phyloP scores from a whole-genome alignment of 2,888 invertebrate genomes.

The Tenodera sinensis region DNA sequence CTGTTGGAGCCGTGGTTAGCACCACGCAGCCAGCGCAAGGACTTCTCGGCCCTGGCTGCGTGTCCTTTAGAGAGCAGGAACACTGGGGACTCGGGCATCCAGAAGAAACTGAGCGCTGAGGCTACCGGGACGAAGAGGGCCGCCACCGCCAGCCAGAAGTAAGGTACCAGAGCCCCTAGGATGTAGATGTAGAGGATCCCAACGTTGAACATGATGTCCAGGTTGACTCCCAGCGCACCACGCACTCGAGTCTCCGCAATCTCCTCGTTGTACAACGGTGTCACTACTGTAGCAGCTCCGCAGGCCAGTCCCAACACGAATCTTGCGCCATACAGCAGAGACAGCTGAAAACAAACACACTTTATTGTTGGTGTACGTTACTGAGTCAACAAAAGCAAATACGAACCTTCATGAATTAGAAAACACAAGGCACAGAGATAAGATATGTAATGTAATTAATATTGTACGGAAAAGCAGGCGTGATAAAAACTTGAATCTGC shows the following conservation, averaged over 20 bases:
- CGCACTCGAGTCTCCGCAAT: constrained; percentile 46
- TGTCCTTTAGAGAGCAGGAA: constrained; percentile 34
- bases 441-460: too few relatives aligned
- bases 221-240: constrained; percentile 48
- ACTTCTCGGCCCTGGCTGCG: constrained; percentile 40
- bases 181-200: constrained; percentile 47
- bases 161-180: constrained; percentile 42
- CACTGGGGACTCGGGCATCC: constrained; percentile 49
- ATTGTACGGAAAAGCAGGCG: too few relatives aligned
- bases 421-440: too few relatives aligned
- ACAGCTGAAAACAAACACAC: constrained; percentile 24
- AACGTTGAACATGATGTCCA: constrained; percentile 48
- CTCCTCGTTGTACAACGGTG: constrained; percentile 46
- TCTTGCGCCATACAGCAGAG: constrained; percentile 33
- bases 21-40: constrained; percentile 44
- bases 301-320: constrained; percentile 46
- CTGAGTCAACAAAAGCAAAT: too few relatives aligned
- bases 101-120: constrained; percentile 39
- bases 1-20: neutral
- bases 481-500: too few relatives aligned
- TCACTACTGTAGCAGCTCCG: constrained; percentile 43
- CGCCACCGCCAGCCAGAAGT: constrained; percentile 41
- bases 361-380: too few relatives aligned
- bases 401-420: too few relatives aligned
- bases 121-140: constrained; percentile 37